Conservation (phyloP, 2,888 invertebrate genomes). For the Epistrophe eligans region DNA sequence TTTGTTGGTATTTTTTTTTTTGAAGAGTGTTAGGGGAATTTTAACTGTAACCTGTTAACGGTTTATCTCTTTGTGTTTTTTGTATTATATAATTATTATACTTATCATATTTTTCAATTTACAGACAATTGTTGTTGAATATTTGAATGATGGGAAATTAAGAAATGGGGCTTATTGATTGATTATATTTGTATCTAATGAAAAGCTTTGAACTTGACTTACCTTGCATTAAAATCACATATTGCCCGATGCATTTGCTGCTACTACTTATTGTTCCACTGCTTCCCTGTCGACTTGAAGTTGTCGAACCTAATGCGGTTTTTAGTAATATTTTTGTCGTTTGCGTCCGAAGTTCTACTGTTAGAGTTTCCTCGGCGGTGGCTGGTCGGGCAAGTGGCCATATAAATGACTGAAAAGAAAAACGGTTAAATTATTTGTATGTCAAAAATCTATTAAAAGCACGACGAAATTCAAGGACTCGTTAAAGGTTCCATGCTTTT, state of each 20-base stretch:
- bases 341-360: constrained; percentile 84
- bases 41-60: background rate
- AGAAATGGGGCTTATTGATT: no score
- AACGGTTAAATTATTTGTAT: no score
- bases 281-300: constrained; percentile 77
- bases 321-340: constrained; percentile 81
- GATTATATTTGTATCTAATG: no score
- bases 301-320: constrained; percentile 78
- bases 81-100: no score
- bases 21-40: background rate
- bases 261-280: constrained; percentile 80
- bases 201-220: no score
- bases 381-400: constrained; percentile 89
- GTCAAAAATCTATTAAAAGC: no score
- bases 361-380: constrained; percentile 86
- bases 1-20: background rate
- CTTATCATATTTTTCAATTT: background rate
- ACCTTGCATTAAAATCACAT: constrained; percentile 82
- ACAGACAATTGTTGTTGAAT: background rate
- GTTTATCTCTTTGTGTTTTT: background rate
- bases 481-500: no score
- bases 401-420: constrained; percentile 86
- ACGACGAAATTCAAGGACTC: no score
- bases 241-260: constrained; percentile 81
- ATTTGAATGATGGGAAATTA: background rate